A percentile compares a stretch with the other conserved stretches of the same genome.
phyloP scores from a whole-genome alignment of 2,797 vertebrate species.

The Arremon aurantiirostris region DNA sequence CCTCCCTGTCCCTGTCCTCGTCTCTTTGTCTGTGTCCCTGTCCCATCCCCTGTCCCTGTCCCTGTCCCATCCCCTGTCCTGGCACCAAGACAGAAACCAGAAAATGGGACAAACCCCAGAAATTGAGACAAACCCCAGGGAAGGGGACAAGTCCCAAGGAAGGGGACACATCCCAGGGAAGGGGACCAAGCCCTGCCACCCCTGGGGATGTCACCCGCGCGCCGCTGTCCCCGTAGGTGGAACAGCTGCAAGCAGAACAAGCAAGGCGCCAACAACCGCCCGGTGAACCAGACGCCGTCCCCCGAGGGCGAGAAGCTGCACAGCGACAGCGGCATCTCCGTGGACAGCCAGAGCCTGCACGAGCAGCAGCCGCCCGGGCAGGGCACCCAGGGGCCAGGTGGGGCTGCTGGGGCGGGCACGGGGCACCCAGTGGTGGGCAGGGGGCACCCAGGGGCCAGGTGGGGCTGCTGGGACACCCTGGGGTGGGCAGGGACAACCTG shows the following conservation, averaged over 20 bases:
- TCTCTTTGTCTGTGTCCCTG: too few species aligned
- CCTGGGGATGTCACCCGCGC: rapidly evolving
- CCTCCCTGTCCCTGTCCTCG: not conserved
- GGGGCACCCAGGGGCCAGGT: conserved; percentile 68
- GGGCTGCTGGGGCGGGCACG: not conserved
- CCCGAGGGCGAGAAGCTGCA: conserved; percentile 97
- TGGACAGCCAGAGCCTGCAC: conserved; percentile 95
- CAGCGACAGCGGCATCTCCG: conserved; percentile 97
- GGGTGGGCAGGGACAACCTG: too few species aligned
- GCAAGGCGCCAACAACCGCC: conserved; percentile 91
- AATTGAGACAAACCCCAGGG: not conserved
- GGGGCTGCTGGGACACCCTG: not conserved
- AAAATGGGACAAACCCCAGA: not conserved
- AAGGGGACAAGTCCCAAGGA: not conserved
- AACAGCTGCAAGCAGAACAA: conserved; percentile 99
- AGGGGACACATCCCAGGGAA: rapidly evolving
- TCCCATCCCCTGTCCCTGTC: too few species aligned
- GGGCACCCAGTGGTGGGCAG: conserved; percentile 65
- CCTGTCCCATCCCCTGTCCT: too few species aligned
- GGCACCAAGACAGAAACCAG: not conserved
- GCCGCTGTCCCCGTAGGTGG: conserved; percentile 78
- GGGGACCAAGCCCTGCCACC: not conserved
- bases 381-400: conserved; percentile 79
- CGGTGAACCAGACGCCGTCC: conserved; percentile 91
- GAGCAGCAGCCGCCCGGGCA: conserved; percentile 86